Evolutionary conservation across 2,888 invertebrate species (phyloP).

Genomic region (Digitonthophagus gazella): DNA sequence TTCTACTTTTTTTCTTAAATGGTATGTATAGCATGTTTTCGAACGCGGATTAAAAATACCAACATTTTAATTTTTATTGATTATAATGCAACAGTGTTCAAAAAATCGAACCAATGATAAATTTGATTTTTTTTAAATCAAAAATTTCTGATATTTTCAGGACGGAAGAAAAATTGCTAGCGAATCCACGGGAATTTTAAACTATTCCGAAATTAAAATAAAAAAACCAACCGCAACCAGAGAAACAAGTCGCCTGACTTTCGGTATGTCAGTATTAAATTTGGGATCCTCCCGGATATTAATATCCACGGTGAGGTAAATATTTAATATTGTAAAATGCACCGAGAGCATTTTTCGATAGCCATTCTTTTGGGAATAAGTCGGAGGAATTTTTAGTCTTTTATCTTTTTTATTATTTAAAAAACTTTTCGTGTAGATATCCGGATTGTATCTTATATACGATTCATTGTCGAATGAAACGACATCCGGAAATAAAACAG

Average conservation of each 20-base stretch:
- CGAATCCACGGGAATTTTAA: background rate
- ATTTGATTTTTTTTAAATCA: too few species aligned
- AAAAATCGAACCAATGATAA: too few species aligned
- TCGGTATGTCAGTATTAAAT: background rate
- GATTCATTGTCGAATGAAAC: too few species aligned
- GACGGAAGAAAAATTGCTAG: background rate
- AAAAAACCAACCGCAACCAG: background rate
- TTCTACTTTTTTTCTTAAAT: too few species aligned
- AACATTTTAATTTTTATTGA: too few species aligned
- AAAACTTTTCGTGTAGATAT: background rate
- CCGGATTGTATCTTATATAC: too few species aligned
- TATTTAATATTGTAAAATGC: background rate
- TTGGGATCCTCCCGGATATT: background rate
- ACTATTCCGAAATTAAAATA: background rate
- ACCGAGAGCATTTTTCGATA: background rate
- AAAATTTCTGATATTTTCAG: background rate
- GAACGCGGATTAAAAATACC: too few species aligned
- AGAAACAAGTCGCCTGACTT: background rate
- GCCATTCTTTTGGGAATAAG: background rate
- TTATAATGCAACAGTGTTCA: too few species aligned
- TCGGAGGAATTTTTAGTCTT: background rate
- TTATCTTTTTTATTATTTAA: background rate
- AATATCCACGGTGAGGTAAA: background rate
- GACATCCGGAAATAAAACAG: too few species aligned
- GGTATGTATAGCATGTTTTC: too few species aligned